Evolutionary conservation across 1,140 invertebrate species (phyloP).

Genomic region (Bombus pyrosoma): DNA sequence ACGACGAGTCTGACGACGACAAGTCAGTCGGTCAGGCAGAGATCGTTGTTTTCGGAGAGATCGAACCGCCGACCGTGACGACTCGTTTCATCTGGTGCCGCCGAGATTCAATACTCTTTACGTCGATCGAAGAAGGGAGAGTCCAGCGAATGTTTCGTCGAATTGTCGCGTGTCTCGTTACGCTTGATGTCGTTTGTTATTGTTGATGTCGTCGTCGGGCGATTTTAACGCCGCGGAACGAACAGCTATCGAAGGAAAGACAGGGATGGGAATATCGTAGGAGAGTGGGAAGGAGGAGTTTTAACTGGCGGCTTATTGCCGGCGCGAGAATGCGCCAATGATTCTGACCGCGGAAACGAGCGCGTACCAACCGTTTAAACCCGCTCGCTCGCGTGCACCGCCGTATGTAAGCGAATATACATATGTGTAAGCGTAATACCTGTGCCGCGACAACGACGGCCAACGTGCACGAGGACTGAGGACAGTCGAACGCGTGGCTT

Average conservation of each 20-base stretch:
- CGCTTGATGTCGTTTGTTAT: not conserved
- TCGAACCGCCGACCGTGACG: conserved; percentile 17
- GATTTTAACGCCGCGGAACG: not conserved
- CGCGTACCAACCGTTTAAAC: conserved; percentile 38
- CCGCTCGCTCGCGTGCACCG: conserved; percentile 23
- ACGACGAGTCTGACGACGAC: not conserved
- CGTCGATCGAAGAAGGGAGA: not conserved
- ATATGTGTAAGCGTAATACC: conserved; percentile 36
- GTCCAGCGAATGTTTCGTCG: not conserved
- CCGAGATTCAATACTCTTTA: not conserved
- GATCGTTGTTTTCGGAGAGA: conserved; percentile 31
- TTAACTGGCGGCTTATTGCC: conserved; percentile 48
- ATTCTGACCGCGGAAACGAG: conserved; percentile 56
- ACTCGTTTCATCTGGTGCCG: not conserved
- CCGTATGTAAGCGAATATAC: conserved; percentile 7
- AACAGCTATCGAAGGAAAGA: not conserved
- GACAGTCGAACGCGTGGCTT: conserved; percentile 35
- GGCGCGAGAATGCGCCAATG: conserved; percentile 51
- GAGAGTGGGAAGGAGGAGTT: conserved; percentile 9
- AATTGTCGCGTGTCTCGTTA: not conserved
- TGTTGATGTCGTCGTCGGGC: not conserved
- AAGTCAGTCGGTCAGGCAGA: conserved; percentile 40
- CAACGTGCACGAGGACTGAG: conserved; percentile 2
- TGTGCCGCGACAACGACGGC: conserved; percentile 9
- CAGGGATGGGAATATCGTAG: not conserved